Base-by-base conservation (phyloP, 35 echinoderm and acorn worm genomes). In the Heliocidaris tuberculata region DNA sequence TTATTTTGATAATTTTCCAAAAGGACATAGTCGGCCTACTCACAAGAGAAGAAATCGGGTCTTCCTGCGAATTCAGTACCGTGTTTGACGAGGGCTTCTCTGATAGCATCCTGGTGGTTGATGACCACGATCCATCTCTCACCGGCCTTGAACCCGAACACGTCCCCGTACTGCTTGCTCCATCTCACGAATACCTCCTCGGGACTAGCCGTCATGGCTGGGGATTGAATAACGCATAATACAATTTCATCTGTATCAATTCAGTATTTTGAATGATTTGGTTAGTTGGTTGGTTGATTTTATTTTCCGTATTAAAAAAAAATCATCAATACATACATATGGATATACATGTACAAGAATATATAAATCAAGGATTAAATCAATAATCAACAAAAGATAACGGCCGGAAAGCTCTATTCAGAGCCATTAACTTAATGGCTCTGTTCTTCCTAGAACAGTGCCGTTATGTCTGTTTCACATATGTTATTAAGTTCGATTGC, bases 61-160 rank as follows among this genome's bases (percentile, higher is more conserved):
- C 97, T 89, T 86, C 97, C 97, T 13, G 95, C 95, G 85, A 97
- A 97, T 35, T 93, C 95, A 7, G 94, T 86, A 16, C 90, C 90
- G 30, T 97, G 94, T 52, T 96, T 97, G 13, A 96, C 9, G 11
- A 98, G 70, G 13, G 97, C 97, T 86, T 98, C 96, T 59, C 94
- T 96, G 85, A 97, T 96, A 29, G 65, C 60, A 47, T 96, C 96
- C 29, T 86, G 10, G 16, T 93, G 86, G 92, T 97, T 98, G 4
- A 98, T 90, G 47, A 98, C 96, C 10, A 98, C 95, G 16, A 95
- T 91, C 94, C 94, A 95, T 31, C 78, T 59, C 71, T 93, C 78
- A 48, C 97, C 97, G 85, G 96, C 56, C 49, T 96, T 97, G 47
- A 98, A 71, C 27, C 96, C 96, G 88, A 98, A 97, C 30, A 98